Evolutionary conservation across 2,888 invertebrate genomes (phyloP), one percentile per base, ranked within the genome.

Genomic region (Drosophila barbarae): DNA sequence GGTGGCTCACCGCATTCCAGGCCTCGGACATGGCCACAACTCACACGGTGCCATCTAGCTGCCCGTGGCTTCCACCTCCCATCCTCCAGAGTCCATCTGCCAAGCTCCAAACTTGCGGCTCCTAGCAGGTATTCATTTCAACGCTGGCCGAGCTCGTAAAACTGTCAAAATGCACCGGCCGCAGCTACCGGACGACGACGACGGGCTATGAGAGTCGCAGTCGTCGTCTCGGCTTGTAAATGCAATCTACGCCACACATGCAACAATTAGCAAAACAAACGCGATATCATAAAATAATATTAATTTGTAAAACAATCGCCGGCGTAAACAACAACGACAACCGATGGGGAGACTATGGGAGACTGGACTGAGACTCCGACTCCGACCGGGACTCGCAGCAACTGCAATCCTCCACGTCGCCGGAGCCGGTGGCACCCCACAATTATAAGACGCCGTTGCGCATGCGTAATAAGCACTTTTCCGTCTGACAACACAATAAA

Each of bases 401-500:
- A 42, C 66, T 56, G 55, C 56, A 65, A 65, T 65, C 66, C 65
- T 56, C 56, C 56, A 46, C 49, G 57, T 49, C 49, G 61, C 30
- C 15, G 49, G 49, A 49, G 51, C 65, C 39, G 18, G 18, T 56
- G 67, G 74, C 75, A 75, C 71, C 82, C 79, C 80, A 80, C 79
- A 82, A 80, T 80, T 80, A 80, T 79, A 79, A 71, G 69, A 69
- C 72, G 74, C 71, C 79, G 84, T 75, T 75, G 86, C 84, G 86
- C 87, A 87, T 87, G 86, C 86, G 86, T 87, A 87, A 87, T 87
- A 87, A 87, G 87, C 86, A 87, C 87, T 87, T 87, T 84, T 87
- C 87, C 86, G 73, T 77, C 84, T 87, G 87, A 86, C 87, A 86
- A 87, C 86, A 87, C 87, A 87, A 87, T 87, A 87, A 87, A 87